Evolutionary conservation across 2,113 vertebrate genomes (phyloP).

Genomic region (Mastomys coucha): DNA sequence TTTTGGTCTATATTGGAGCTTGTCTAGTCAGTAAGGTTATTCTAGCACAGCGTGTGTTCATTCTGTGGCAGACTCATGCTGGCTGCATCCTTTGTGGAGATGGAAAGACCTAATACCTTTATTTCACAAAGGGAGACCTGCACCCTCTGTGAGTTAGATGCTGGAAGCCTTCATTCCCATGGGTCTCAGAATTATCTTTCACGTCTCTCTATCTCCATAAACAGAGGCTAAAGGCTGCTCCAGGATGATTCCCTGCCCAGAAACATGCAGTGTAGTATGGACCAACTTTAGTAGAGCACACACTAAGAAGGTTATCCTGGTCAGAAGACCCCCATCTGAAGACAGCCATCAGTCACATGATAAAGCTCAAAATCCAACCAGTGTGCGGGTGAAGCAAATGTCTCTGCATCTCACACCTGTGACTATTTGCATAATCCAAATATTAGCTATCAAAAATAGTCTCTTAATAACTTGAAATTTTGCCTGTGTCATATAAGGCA

Average conservation of each 20-base stretch:
- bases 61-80: not conserved
- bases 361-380: not conserved
- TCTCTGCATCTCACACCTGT: not conserved
- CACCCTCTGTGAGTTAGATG: not conserved
- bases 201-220: not conserved
- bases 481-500: not conserved
- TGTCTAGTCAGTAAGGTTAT: not conserved
- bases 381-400: not conserved
- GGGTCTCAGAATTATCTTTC: not conserved
- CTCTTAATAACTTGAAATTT: not conserved
- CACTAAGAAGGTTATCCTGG: not conserved
- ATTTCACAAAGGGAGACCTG: not conserved
- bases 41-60: not conserved
- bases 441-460: not conserved
- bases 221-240: not conserved
- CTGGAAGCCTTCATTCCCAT: not conserved
- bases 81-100: not conserved
- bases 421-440: not conserved
- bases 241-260: not conserved
- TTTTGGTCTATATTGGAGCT: slow-evolving; percentile 22
- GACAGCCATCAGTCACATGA: not conserved
- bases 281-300: not conserved
- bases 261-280: not conserved
- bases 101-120: not conserved
- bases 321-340: not conserved